Base-by-base conservation (phyloP, 2,888 invertebrate genomes). In the Tridacna gigas region DNA sequence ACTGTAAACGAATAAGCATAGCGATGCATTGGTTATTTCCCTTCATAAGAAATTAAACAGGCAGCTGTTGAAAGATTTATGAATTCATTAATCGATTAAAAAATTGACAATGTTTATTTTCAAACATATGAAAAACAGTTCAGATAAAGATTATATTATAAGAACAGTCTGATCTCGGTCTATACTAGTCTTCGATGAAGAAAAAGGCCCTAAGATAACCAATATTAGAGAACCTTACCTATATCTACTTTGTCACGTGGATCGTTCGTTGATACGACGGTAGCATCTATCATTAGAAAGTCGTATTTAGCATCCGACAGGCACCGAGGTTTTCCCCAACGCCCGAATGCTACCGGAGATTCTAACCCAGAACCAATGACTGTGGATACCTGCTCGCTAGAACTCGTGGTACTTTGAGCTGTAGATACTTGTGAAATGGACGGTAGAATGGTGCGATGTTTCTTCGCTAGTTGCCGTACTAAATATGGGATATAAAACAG, bases 231-330 rank as follows among this genome's bases (percentile, higher is more conserved):
- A 37, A 37, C 2, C 37, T 22, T 71, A 93, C 93, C 91, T 77
- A 92, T 82, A 65, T 86, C 86, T 3, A 89, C 88, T 63, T 77
- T 83, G 51, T 90, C 88, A 11, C 81, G 51, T 0, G 81, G 61
- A 61, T 90, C 86, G 74, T 80, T 89, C 4, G 93, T 92, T 0
- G 93, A 93, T 12, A 84, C 81, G 11, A 93, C 88, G 9, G 88
- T 84, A 11, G 93, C 93, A 56, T 90, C 89, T 0, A 93, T 86
- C 47, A 93, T 91, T 4, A 94, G 89, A 67, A 94, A 94, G 74
- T 93, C 93, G 84, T 92, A 93, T 79, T 93, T 93, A 60, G 93
- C 93, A 71, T 93, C 91, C 5, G 82, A 82, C 13, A 93, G 89
- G 66, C 90, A 90, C 7, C 80, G 77, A 1, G 94, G 94, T 74